Conservation (phyloP, 1,140 invertebrate genomes). For the Harlomillsia oculata region DNA sequence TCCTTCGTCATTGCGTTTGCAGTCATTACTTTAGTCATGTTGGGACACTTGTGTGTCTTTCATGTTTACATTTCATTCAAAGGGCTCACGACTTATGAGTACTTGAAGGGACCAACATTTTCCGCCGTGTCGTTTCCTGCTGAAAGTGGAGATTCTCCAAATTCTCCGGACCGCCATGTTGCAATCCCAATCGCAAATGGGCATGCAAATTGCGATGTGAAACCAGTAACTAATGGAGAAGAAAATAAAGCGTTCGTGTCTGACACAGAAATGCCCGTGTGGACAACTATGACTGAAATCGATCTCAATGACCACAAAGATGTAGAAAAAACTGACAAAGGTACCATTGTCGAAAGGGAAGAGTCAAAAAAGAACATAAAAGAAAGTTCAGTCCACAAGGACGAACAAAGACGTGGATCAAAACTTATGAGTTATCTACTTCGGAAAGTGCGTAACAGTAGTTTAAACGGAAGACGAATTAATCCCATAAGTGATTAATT, state of each 20-base stretch:
- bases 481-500: no score
- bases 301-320: slow-evolving; percentile 29
- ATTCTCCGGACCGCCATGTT: no score
- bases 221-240: background rate
- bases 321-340: no score
- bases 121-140: background rate
- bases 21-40: slow-evolving; percentile 60
- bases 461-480: no score
- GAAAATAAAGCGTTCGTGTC: slow-evolving; percentile 3
- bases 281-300: slow-evolving; percentile 35
- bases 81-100: slow-evolving; percentile 82
- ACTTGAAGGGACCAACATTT: slow-evolving; percentile 39
- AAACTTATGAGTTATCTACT: no score
- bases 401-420: no score
- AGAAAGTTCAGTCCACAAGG: no score
- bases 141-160: background rate
- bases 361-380: no score
- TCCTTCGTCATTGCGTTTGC: slow-evolving; percentile 57
- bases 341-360: no score
- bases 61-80: slow-evolving; percentile 76
- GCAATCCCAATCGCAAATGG: no score
- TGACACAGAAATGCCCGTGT: slow-evolving; percentile 7
- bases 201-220: no score
- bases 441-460: no score
- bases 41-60: slow-evolving; percentile 80